Evolutionary conservation across 2,888 invertebrate species (phyloP).

Genomic region (Autographa pulchrina): DNA sequence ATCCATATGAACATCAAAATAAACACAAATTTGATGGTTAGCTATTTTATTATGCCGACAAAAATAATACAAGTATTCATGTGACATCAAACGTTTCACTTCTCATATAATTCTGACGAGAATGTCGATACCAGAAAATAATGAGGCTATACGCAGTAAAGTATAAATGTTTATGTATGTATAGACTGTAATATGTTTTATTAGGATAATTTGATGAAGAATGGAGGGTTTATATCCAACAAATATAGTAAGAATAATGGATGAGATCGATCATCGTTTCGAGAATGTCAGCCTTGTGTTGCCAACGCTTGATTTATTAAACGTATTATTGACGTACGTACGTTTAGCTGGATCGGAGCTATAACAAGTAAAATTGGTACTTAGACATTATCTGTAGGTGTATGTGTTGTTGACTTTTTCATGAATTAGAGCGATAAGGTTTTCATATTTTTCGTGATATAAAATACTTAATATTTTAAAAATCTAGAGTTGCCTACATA

Average conservation of each 20-base stretch:
- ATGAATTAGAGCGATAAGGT: too few species aligned
- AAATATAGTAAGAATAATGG: constrained; percentile 13
- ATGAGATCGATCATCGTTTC: constrained; percentile 20
- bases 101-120: constrained; percentile 38
- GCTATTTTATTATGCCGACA: constrained; percentile 39
- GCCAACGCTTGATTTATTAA: constrained; percentile 12
- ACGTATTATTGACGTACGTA: constrained; percentile 4
- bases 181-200: constrained; percentile 46
- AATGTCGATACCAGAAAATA: constrained; percentile 43
- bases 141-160: constrained; percentile 48
- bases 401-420: not conserved
- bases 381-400: not conserved
- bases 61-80: constrained; percentile 50
- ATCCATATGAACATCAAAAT: constrained; percentile 18
- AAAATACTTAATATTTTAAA: too few species aligned
- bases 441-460: too few species aligned
- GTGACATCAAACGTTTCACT: constrained; percentile 42
- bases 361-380: constrained; percentile 1
- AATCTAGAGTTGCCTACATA: too few species aligned
- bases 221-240: constrained; percentile 22
- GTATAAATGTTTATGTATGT: constrained; percentile 49
- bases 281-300: constrained; percentile 8
- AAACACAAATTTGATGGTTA: constrained; percentile 21
- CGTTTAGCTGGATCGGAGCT: not conserved
- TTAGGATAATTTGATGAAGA: constrained; percentile 35